phyloP scores from a whole-genome alignment of 2,888 invertebrate genomes.

The Glaucopsyche alexis region DNA sequence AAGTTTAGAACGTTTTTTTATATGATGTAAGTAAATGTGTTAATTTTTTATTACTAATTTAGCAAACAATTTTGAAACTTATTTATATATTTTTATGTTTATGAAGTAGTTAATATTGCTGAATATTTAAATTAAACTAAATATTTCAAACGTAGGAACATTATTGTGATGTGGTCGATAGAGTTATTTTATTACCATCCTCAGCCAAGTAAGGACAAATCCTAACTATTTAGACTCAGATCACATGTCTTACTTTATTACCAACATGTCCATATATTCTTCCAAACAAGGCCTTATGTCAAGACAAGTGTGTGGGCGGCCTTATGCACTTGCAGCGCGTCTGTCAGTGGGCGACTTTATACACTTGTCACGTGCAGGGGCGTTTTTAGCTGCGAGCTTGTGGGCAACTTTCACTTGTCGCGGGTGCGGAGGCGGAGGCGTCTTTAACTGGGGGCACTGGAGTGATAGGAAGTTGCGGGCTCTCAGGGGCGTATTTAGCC shows the following conservation, averaged over 20 bases:
- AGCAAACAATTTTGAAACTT: too few relatives aligned
- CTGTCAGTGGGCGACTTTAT: neutral
- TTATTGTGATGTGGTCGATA: neutral
- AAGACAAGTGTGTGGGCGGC: neutral
- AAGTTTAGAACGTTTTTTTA: too few relatives aligned
- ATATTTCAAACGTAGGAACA: neutral
- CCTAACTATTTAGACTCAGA: conserved; percentile 5
- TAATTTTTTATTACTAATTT: too few relatives aligned
- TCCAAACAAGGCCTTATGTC: conserved; percentile 7
- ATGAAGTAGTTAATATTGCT: too few relatives aligned
- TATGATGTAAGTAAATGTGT: too few relatives aligned
- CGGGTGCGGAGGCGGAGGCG: neutral
- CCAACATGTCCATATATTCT: neutral
- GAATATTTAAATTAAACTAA: too few relatives aligned
- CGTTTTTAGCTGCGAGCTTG: neutral
- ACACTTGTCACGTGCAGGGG: conserved; percentile 9
- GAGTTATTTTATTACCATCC: neutral
- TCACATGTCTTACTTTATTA: neutral
- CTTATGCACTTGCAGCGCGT: conserved; percentile 4
- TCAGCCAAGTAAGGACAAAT: neutral
- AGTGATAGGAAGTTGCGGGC: neutral
- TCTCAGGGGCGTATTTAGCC: conserved; percentile 9
- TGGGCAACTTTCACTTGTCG: conserved; percentile 1
- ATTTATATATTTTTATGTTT: too few relatives aligned
- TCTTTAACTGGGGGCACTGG: neutral